Base-by-base conservation (phyloP, 2,888 invertebrate species). In the Limenitis arthemis region DNA sequence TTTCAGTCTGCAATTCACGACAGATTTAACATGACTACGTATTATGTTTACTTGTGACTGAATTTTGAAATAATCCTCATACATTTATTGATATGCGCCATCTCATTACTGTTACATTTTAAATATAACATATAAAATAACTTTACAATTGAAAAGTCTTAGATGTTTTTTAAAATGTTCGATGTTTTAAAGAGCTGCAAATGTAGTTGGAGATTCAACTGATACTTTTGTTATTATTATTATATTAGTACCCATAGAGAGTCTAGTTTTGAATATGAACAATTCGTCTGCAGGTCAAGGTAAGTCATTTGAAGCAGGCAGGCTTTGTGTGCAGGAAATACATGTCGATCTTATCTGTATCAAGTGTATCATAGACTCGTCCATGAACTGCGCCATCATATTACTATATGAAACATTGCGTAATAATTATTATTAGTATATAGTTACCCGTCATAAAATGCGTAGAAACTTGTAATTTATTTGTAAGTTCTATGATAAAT, bases 1-100 rank as follows among this genome's bases (percentile, higher is more conserved):
- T 54, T 47, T 51, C 42, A 47, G 48, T 51, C 48, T 51, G 36
- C 56, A 47, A 32, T 36, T 53, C 47, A 50, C 33, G 42, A 28
- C 40, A 28, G 31, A 44, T 32, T 8, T n/a, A 37, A 37, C 11
- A 37, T 37, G 20, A 20, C 20, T 20, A 20, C 20, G 4, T 20
- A 20, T 20, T 20, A 20, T 20, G 4, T 20, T 20, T 20, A 20
- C 20, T 20, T 20, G 20, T 4, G 1, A 20, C 20, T 4, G 20
- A 20, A 20, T 20, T 20, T 20, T 20, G 20, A 20, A 20, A 20
- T 20, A 20, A 20, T 20, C 4, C 20, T 20, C 20, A 20, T 20
- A 20, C 20, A 20, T 20, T 20, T 20, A 20, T 20, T 20, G 20
- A 20, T 1, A 20, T 20, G 20, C 4, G 20, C 20, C 20, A 20